Evolutionary conservation across 2,888 invertebrate species (phyloP).

Genomic region (Tipula unca): DNA sequence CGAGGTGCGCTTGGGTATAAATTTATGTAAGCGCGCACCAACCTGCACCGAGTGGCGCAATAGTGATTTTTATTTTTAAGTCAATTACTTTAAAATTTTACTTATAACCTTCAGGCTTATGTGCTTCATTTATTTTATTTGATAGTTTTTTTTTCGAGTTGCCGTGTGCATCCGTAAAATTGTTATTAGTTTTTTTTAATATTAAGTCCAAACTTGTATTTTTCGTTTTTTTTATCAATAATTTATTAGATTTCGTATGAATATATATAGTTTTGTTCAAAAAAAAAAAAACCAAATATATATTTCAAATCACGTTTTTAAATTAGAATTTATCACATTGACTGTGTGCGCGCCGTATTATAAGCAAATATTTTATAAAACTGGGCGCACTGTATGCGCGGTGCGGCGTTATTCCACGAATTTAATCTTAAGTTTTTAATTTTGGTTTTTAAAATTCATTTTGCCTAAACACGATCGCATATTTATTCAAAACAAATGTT

Average conservation of each 20-base stretch:
- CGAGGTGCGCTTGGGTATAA: neutral
- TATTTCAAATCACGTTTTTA: conserved; percentile 3
- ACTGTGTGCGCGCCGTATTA: neutral
- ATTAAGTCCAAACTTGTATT: neutral
- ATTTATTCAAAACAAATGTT: neutral
- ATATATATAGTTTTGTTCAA: neutral
- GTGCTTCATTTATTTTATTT: neutral
- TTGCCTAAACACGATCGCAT: neutral
- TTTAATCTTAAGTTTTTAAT: neutral
- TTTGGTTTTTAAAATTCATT: neutral
- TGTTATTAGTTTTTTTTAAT: neutral
- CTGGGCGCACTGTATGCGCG: neutral
- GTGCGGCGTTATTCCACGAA: neutral
- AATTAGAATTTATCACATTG: neutral
- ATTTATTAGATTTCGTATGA: neutral
- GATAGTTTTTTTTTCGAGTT: neutral
- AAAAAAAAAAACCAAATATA: neutral
- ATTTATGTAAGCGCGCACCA: neutral
- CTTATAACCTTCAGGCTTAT: neutral
- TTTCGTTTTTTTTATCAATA: neutral
- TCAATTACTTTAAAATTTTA: neutral
- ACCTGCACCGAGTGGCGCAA: neutral
- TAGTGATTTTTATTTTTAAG: neutral
- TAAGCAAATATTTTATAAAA: neutral
- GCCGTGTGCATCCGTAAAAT: neutral